Base-by-base conservation (phyloP, 2,888 invertebrate genomes). In the Drosophila tanythrix region DNA sequence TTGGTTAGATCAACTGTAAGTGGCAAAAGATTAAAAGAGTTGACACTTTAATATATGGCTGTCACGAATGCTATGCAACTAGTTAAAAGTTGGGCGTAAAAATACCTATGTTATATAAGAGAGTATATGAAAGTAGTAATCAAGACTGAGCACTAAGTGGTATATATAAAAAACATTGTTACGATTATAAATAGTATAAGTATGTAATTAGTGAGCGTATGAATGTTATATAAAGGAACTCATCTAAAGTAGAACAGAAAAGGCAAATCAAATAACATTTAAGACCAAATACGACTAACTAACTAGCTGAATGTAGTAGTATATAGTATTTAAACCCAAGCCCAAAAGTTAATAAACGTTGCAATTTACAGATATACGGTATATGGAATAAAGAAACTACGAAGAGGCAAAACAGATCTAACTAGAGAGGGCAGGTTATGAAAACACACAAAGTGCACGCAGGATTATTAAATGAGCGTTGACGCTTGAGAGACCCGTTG, bases 1-100 rank as follows among this genome's bases (percentile, higher is more conserved):
- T 98, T 98, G 95, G 97, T 96, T 95, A 98, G 96, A 95, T 98
- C 98, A 96, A 98, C 97, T 97, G 96, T 94, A 96, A 95, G 70
- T 84, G 70, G 73, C 74, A 88, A 79, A 83, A 80, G 76, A 72
- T 73, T 67, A 63, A 63, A 57, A 76, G 57, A 69, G 35, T 75
- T 69, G 36, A 36, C 48, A 74, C 55, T 77, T 81, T 83, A 88
- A 61, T 81, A 69, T 35, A 31, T 50, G 57, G 48, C 43, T 50
- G 15, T 6, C 7, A 18, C 38, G 15, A 27, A 21, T 18, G 15
- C 18, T 36, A 48, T n/a, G 33, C 58, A 76, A 65, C 81, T 79
- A 79, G 48, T 80, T 75, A 55, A 70, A 50, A 79, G 33, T 59
- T 72, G 66, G 71, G 55, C 66, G 25, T 70, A 50, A 52, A 56